Percentiles rank a stretch among this genome's conserved stretches.
Evolutionary conservation across 2,797 vertebrate species (phyloP).

Genomic region (Mus minutoides): DNA sequence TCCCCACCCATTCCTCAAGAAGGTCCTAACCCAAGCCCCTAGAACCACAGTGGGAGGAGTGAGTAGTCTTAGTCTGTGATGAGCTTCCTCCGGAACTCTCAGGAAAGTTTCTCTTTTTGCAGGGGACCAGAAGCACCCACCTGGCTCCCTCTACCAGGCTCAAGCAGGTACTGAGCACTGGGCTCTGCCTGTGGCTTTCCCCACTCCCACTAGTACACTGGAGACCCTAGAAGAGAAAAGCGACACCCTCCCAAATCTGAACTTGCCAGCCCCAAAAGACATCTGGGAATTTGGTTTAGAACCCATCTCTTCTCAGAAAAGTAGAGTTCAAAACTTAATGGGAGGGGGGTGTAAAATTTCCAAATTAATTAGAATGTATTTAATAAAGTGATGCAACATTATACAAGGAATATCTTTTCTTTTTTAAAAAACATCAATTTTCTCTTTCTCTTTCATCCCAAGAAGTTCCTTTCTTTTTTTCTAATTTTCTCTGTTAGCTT

Average conservation of each 20-base stretch:
- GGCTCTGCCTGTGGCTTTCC: background rate
- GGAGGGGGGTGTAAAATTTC: background rate
- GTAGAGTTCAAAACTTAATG: background rate
- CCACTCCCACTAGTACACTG: background rate
- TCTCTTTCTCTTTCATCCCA: background rate
- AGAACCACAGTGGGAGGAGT: background rate
- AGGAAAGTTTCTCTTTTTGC: constrained; percentile 62
- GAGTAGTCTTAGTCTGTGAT: fast-evolving
- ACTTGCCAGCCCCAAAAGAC: constrained; percentile 42
- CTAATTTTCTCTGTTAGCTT: constrained; percentile 54
- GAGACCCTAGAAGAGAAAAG: background rate
- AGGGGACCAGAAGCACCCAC: constrained; percentile 4
- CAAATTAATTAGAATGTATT: background rate
- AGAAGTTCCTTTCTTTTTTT: constrained; percentile 66
- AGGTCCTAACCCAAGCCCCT: background rate
- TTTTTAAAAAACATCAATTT: background rate
- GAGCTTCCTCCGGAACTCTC: background rate
- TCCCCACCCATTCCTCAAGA: too few relatives aligned
- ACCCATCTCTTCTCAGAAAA: background rate
- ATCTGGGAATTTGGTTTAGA: background rate
- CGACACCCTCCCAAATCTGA: background rate
- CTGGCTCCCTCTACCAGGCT: constrained; percentile 71
- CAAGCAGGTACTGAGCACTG: constrained; percentile 37
- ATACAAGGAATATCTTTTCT: background rate
- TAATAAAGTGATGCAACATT: background rate